These are phyloP conservation scores for Unio pictorum DNA, from an alignment of 2,888 invertebrate genomes.

Conservation along the genomic window DNA sequence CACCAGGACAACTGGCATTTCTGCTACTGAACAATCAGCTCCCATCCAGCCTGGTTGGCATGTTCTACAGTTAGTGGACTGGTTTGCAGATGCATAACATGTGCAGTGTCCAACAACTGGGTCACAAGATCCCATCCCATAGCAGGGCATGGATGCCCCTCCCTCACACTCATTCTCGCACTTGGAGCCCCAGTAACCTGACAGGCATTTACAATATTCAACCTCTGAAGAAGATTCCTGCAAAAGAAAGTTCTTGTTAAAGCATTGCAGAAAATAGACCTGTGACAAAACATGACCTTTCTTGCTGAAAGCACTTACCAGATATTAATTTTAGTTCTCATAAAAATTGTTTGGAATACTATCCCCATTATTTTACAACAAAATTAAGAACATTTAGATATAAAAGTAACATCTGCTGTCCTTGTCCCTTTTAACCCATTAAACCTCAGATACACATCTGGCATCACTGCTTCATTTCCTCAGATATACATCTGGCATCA, in stretches of 20 bases:
- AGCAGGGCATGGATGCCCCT: constrained; percentile 42
- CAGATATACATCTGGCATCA: too few relatives aligned
- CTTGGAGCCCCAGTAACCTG: constrained; percentile 42
- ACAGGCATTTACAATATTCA: constrained; percentile 31
- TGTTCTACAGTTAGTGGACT: constrained; percentile 35
- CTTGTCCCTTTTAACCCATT: too few relatives aligned
- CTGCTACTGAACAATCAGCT: constrained; percentile 23
- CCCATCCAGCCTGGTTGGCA: constrained; percentile 50
- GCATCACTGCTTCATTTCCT: too few relatives aligned
- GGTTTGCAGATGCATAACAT: constrained; percentile 46
- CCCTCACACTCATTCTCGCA: constrained; percentile 53
- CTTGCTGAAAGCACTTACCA: too few relatives aligned
- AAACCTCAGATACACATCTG: too few relatives aligned
- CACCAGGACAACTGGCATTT: too few relatives aligned
- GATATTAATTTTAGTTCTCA: too few relatives aligned
- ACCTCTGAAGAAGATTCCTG: constrained; percentile 3
- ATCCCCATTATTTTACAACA: too few relatives aligned
- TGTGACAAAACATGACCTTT: too few relatives aligned
- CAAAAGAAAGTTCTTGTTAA: not conserved
- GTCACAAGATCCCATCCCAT: constrained; percentile 51
- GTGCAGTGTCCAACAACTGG: constrained; percentile 34
- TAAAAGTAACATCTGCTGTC: too few relatives aligned
- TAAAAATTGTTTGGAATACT: too few relatives aligned
- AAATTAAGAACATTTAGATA: too few relatives aligned
- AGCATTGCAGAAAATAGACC: not conserved